Evolutionary conservation across 2,888 invertebrate genomes (phyloP).

Genomic region (Rhagonycha lutea): DNA sequence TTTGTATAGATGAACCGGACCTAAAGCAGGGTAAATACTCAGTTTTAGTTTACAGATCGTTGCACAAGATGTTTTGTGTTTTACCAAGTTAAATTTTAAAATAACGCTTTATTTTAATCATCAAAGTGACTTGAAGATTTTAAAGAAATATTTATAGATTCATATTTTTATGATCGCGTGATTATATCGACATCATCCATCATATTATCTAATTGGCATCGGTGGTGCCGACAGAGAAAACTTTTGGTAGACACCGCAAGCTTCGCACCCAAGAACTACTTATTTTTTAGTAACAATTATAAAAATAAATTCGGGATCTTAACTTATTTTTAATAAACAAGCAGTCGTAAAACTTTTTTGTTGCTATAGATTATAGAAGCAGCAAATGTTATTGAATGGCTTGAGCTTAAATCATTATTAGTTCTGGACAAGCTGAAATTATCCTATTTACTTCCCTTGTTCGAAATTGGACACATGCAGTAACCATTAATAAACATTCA

Average conservation of each 20-base stretch:
- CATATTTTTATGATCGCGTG: slow-evolving; percentile 43
- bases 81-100: background rate
- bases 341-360: background rate
- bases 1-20: background rate
- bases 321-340: background rate
- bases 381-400: background rate
- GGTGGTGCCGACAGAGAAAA: slow-evolving; percentile 57
- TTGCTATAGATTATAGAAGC: background rate
- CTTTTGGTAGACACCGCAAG: slow-evolving; percentile 54
- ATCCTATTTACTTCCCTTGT: slow-evolving; percentile 8
- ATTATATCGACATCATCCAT: slow-evolving; percentile 45
- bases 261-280: slow-evolving; percentile 55
- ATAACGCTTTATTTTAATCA: background rate
- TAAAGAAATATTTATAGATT: slow-evolving; percentile 18
- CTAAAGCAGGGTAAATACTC: background rate
- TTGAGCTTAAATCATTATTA: background rate
- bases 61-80: background rate
- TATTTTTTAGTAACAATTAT: background rate
- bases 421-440: slow-evolving; percentile 1
- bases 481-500: slow-evolving; percentile 23
- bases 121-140: background rate
- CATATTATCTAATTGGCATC: slow-evolving; percentile 54
- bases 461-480: slow-evolving; percentile 16
- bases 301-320: background rate
- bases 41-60: background rate